Conservation (phyloP, 2,888 invertebrate genomes). For the Bellardia bayeri region DNA sequence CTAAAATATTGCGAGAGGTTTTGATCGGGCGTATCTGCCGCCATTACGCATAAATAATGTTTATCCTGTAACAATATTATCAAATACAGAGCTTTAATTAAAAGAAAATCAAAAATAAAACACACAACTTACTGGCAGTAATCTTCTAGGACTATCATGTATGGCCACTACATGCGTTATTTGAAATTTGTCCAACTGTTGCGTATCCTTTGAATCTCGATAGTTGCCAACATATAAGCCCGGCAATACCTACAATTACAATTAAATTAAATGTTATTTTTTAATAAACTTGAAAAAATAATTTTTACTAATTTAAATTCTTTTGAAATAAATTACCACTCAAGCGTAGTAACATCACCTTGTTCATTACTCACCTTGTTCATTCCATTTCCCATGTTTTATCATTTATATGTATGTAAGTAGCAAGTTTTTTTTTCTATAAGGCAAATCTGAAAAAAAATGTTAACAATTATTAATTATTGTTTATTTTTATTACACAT, state of each 20-base stretch:
- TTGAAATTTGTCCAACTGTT: slow-evolving; percentile 94
- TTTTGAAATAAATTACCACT: too few relatives aligned
- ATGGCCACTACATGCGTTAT: slow-evolving; percentile 98
- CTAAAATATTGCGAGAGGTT: slow-evolving; percentile 97
- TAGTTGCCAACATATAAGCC: slow-evolving; percentile 98
- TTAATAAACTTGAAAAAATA: too few relatives aligned
- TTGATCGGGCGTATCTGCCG: slow-evolving; percentile 97
- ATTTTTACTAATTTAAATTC: too few relatives aligned
- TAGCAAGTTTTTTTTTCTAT: background rate
- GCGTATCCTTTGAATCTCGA: slow-evolving; percentile 96
- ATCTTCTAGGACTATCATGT: slow-evolving; percentile 95
- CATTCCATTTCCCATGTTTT: slow-evolving; percentile 94
- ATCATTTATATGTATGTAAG: slow-evolving; percentile 62
- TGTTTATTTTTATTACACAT: too few relatives aligned
- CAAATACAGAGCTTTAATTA: background rate
- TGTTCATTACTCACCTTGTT: slow-evolving; percentile 89
- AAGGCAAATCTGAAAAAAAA: slow-evolving; percentile 40
- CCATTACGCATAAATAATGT: slow-evolving; percentile 97
- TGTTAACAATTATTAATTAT: too few relatives aligned
- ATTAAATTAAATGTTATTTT: slow-evolving; percentile 63
- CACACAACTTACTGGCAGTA: slow-evolving; percentile 90
- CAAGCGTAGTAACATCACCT: too few relatives aligned
- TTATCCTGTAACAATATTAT: slow-evolving; percentile 89
- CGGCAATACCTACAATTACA: slow-evolving; percentile 90
- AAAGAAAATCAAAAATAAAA: background rate